These are phyloP conservation scores for Microcebus tavaratra DNA, from an alignment of 2,113 vertebrate genomes.

Conservation along the genomic window DNA sequence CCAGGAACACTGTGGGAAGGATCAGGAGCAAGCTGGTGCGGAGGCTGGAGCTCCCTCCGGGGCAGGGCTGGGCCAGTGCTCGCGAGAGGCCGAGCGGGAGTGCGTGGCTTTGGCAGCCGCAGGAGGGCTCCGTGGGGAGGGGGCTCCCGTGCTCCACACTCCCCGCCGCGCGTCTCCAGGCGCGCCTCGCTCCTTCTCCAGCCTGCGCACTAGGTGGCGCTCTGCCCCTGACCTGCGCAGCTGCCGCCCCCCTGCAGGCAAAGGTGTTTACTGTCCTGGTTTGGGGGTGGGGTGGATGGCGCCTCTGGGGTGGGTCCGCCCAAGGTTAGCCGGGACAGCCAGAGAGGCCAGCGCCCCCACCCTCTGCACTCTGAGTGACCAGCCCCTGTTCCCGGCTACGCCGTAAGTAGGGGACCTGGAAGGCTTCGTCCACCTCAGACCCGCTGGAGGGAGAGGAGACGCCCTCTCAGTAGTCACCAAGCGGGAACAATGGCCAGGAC, in stretches of 20 bases:
- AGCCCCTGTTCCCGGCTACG: background rate
- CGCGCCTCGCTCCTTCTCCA: background rate
- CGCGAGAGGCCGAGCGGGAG: background rate
- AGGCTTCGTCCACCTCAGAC: background rate
- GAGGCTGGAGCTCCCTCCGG: background rate
- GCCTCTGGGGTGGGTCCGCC: background rate
- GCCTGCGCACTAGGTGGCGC: slow-evolving; percentile 53
- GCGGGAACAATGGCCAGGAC: background rate
- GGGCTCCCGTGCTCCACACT: background rate
- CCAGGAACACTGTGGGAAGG: background rate
- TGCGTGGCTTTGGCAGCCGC: no score
- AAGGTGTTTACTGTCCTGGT: slow-evolving; percentile 53
- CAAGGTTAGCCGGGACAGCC: slow-evolving; percentile 11
- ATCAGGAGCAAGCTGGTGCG: background rate
- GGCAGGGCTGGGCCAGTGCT: background rate
- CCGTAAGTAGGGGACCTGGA: background rate
- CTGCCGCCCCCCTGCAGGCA: background rate
- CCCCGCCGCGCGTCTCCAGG: accelerated
- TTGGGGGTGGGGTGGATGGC: slow-evolving; percentile 13
- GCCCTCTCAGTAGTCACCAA: background rate
- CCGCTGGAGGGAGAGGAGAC: background rate
- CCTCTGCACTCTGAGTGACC: background rate
- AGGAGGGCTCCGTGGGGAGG: no score
- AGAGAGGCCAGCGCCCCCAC: background rate
- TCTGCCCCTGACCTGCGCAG: background rate